Percentiles rank a stretch among this genome's conserved stretches.
These are phyloP conservation scores for Kobus ellipsiprymnus DNA, from an alignment of 2,113 vertebrate species.

Conservation along the genomic window DNA sequence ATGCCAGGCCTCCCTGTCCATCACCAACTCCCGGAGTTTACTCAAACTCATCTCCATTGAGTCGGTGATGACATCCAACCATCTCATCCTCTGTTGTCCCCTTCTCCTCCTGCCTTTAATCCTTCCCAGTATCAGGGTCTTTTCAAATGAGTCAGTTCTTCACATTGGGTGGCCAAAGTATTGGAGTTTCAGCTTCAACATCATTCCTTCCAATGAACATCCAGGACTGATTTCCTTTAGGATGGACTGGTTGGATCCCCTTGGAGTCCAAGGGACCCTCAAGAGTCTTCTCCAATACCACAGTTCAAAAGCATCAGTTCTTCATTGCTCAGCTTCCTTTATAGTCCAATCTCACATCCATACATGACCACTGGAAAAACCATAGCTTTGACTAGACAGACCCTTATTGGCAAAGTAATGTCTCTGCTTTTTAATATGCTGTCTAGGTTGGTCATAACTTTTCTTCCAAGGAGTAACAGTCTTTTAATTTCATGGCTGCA, in stretches of 20 bases:
- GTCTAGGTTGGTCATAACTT: background rate
- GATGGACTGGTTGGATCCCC: background rate
- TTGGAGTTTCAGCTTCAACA: background rate
- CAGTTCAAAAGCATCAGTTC: background rate
- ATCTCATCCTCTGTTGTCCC: background rate
- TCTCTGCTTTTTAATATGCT: background rate
- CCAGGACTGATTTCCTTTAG: background rate
- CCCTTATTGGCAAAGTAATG: background rate
- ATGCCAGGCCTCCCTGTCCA: background rate
- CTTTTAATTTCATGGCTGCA: background rate
- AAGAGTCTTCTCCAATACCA: background rate
- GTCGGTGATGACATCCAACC: background rate
- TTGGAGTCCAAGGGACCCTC: background rate
- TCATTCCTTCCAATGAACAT: background rate
- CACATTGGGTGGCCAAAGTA: background rate
- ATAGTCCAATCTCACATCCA: background rate
- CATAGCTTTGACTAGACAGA: background rate
- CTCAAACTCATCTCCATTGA: background rate
- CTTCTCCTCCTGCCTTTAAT: background rate
- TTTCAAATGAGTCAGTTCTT: background rate
- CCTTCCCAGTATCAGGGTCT: background rate
- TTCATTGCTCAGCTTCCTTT: background rate
- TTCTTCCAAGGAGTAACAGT: background rate
- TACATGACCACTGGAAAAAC: background rate
- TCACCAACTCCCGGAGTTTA: background rate